Evolutionary conservation across 2,113 vertebrate species (phyloP).

Genomic region (Scophthalmus maximus): DNA sequence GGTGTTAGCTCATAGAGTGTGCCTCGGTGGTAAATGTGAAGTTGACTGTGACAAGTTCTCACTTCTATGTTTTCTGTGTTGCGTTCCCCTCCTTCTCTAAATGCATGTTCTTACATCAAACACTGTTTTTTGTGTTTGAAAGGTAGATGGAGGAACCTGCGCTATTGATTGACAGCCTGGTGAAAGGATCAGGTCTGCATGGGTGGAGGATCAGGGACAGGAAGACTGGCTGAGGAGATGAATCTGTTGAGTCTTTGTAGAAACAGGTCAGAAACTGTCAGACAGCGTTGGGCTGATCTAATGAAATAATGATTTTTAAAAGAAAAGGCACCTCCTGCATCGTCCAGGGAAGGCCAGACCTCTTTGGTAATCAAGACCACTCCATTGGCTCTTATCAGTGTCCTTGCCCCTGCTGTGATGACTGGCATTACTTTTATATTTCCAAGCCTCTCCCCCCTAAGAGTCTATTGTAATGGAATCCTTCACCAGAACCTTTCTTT

Average conservation of each 20-base stretch:
- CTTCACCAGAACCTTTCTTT: constrained; percentile 56
- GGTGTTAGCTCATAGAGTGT: not conserved
- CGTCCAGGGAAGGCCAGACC: not conserved
- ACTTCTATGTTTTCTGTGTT: constrained; percentile 4
- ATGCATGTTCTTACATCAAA: not conserved
- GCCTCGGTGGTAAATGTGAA: not conserved
- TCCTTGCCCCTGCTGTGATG: constrained; percentile 46
- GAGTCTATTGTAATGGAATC: constrained; percentile 59
- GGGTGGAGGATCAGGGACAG: constrained; percentile 56
- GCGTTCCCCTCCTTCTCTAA: not conserved
- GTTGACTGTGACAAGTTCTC: no score
- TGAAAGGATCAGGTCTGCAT: not conserved
- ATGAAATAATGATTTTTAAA: not conserved
- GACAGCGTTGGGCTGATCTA: not conserved
- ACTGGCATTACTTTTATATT: constrained; percentile 55
- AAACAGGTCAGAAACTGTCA: constrained; percentile 7
- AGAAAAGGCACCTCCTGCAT: not conserved
- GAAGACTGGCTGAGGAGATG: constrained; percentile 67
- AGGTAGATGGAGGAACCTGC: not conserved
- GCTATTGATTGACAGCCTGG: constrained; percentile 2
- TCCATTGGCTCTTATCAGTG: constrained; percentile 51
- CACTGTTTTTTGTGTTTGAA: no score
- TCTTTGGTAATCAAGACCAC: constrained; percentile 32
- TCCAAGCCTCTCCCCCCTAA: constrained; percentile 32
- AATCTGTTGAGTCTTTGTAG: constrained; percentile 43